phyloP scores from a whole-genome alignment of 2,797 vertebrate species.

The Amblyraja radiata region DNA sequence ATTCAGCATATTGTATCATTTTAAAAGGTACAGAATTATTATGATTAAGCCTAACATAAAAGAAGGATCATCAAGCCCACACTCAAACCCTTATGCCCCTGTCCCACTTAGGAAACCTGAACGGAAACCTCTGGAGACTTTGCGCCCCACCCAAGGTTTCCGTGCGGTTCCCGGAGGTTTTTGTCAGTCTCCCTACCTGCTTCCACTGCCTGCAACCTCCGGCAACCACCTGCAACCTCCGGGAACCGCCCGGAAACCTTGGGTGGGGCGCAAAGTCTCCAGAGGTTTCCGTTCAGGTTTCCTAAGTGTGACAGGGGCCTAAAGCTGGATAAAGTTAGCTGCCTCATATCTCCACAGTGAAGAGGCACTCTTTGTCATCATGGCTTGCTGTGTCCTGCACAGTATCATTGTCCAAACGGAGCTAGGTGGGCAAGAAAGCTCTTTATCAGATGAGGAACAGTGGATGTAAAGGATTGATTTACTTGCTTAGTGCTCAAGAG shows the following conservation, averaged over 20 bases:
- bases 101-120: too few species aligned
- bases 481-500: not conserved
- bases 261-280: too few species aligned
- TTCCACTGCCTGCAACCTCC: too few species aligned
- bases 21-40: not conserved
- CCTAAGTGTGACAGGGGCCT: too few species aligned
- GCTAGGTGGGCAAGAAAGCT: not conserved
- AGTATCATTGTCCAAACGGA: not conserved
- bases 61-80: not conserved
- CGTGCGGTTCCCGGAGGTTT: too few species aligned
- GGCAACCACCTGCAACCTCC: too few species aligned
- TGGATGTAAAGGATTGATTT: not conserved
- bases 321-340: not conserved
- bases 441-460: not conserved
- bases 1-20: not conserved
- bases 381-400: not conserved
- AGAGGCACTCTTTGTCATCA: not conserved
- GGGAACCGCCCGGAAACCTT: too few species aligned
- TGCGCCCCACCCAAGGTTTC: too few species aligned
- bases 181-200: too few species aligned
- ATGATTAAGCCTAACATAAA: not conserved
- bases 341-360: not conserved
- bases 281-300: too few species aligned
- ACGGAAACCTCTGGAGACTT: too few species aligned
- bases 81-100: not conserved